A percentile compares a stretch with the other conserved stretches of the same genome.
phyloP scores from a whole-genome alignment of 2,113 vertebrate species.

The Bambusicola thoracicus region DNA sequence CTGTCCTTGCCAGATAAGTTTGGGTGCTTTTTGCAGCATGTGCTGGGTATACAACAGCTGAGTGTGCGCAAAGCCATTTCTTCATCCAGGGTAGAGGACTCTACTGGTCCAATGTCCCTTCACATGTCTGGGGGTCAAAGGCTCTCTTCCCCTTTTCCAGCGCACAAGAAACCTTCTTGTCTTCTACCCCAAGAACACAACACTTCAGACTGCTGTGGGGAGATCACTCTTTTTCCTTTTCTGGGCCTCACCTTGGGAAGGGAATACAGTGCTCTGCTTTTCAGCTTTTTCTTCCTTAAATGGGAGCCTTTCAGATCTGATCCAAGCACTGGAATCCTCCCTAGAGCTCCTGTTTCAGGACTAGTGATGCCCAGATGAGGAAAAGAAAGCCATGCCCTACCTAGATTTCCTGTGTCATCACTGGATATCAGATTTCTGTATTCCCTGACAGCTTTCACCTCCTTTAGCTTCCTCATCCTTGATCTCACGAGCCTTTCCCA shows the following conservation, averaged over 20 bases:
- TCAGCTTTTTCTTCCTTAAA: slow-evolving; percentile 64
- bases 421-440: background rate
- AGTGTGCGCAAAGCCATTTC: background rate
- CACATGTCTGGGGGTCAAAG: background rate
- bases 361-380: slow-evolving; percentile 13
- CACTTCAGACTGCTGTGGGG: background rate
- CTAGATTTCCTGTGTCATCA: slow-evolving; percentile 2
- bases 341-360: slow-evolving; percentile 37
- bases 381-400: slow-evolving; percentile 8
- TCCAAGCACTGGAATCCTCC: slow-evolving; percentile 31
- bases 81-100: background rate
- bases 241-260: slow-evolving; percentile 22
- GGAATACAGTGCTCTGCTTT: slow-evolving; percentile 8
- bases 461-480: background rate
- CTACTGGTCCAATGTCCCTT: background rate
- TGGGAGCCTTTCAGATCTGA: slow-evolving; percentile 41
- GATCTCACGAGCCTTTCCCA: background rate
- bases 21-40: background rate
- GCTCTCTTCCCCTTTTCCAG: background rate
- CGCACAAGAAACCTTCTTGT: background rate
- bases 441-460: background rate
- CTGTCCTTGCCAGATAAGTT: background rate
- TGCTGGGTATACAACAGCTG: background rate
- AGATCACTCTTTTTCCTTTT: slow-evolving; percentile 6
- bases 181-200: background rate